Evolutionary conservation across 2,888 invertebrate species (phyloP).

Genomic region (Synanthedon myopaeformis): DNA sequence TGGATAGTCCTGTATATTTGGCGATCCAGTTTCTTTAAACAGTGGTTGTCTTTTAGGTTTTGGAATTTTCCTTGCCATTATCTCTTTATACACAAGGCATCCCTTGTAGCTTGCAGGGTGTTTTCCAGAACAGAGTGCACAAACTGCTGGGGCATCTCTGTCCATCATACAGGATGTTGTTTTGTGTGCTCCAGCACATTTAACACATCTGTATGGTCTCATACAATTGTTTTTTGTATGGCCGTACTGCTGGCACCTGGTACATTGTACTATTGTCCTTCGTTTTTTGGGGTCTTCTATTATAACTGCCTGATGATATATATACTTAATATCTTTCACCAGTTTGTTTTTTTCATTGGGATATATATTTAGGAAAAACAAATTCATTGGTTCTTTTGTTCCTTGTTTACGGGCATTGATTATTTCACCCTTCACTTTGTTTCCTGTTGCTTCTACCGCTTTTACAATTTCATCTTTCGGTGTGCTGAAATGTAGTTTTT

Average conservation of each 20-base stretch:
- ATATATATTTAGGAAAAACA: too few species aligned
- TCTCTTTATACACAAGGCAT: constrained; percentile 1
- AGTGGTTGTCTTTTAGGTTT: not conserved
- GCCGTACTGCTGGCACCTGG: constrained; percentile 4
- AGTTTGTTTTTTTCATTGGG: too few species aligned
- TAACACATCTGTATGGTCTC: constrained; percentile 4
- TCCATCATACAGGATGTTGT: not conserved
- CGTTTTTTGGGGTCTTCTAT: too few species aligned
- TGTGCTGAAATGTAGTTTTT: too few species aligned
- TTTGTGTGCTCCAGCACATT: constrained; percentile 2
- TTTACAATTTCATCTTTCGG: too few species aligned
- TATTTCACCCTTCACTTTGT: too few species aligned
- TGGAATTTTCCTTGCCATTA: not conserved
- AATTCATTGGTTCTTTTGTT: too few species aligned
- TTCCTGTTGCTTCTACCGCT: too few species aligned
- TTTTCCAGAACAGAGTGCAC: not conserved
- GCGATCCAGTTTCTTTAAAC: not conserved
- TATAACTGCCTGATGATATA: too few species aligned
- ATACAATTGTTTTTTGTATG: constrained; percentile 5
- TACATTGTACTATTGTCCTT: constrained; percentile 2
- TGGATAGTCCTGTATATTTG: too few species aligned
- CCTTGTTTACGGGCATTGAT: too few species aligned
- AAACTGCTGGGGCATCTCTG: not conserved
- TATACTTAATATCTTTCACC: too few species aligned
- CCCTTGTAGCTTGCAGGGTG: constrained; percentile 2